Evolutionary conservation across 2,888 invertebrate species (phyloP), one percentile per base, ranked within the genome.

Genomic region (Heliconius erato): DNA sequence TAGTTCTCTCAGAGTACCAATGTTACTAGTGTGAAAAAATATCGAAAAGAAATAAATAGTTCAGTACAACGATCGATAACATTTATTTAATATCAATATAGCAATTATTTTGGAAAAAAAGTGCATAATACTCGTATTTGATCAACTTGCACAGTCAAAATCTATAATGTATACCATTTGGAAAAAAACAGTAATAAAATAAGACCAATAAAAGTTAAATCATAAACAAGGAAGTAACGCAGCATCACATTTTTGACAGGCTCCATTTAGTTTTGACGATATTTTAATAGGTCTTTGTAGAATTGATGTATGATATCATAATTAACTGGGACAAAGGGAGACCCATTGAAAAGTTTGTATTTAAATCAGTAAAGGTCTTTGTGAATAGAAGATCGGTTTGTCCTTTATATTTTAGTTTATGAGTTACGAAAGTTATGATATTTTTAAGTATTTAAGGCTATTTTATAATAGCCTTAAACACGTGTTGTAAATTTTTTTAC

Each of bases 271-370:
- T 89, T 89, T 88, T 90, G 90, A 93, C 88, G 89, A 90, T 88
- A 89, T 89, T 90, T 92, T 92, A 93, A 93, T 91, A 90, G 88
- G 80, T 83, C 86, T 86, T 89, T 90, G 86, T 87, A 79, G 86
- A 88, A 89, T 92, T 95, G 94, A 95, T 95, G 91, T 92, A 95
- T 89, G 94, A 95, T 90, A 88, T 95, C 95, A 93, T 95, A 95
- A 95, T 95, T 95, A 95, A 94, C 93, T 77, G 19, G 79, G 85
- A 90, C 88, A 91, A 93, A 88, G 82, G 86, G 35, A 79, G 74
- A 26, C 63, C 84, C 80, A 84, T 85, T 85, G 84, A 80, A 68
- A 32, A 76, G 82, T 84, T 84, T 83, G 83, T 80, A 82, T 84
- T 85, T 79, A 83, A 83, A 82, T 82, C 63, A 80, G 35, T 26